Conservation (phyloP, 2,113 vertebrate genomes). For the Sigmodon hispidus region DNA sequence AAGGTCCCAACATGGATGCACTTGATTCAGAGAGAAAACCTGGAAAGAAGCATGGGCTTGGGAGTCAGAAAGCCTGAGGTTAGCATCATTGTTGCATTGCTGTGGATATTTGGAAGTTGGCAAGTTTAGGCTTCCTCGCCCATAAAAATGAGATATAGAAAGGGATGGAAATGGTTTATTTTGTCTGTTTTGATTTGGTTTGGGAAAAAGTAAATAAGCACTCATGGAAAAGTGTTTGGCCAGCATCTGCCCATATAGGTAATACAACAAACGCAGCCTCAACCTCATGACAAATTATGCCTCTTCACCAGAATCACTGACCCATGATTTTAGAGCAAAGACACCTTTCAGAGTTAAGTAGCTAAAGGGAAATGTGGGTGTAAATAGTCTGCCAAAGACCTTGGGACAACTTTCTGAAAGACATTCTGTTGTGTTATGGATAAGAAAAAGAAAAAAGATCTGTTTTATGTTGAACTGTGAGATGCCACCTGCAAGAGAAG, state of each 20-base stretch:
- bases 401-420: not conserved
- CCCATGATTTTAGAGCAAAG: not conserved
- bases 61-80: not conserved
- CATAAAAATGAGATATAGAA: not conserved
- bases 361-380: not conserved
- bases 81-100: not conserved
- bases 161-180: not conserved
- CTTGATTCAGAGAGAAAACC: not conserved
- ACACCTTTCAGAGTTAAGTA: constrained; percentile 13
- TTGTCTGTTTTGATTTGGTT: not conserved
- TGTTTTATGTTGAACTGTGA: not conserved
- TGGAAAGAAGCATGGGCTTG: not conserved
- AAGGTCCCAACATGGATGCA: not conserved
- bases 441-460: not conserved
- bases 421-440: not conserved
- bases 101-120: not conserved
- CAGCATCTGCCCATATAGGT: not conserved
- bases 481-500: not conserved
- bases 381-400: not conserved
- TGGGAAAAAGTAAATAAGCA: not conserved
- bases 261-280: not conserved
- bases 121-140: not conserved
- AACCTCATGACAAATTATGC: not conserved
- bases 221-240: not conserved
- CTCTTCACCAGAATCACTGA: not conserved